phyloP scores from a whole-genome alignment of 2,113 vertebrate species.

The Prietella phreatophila region DNA sequence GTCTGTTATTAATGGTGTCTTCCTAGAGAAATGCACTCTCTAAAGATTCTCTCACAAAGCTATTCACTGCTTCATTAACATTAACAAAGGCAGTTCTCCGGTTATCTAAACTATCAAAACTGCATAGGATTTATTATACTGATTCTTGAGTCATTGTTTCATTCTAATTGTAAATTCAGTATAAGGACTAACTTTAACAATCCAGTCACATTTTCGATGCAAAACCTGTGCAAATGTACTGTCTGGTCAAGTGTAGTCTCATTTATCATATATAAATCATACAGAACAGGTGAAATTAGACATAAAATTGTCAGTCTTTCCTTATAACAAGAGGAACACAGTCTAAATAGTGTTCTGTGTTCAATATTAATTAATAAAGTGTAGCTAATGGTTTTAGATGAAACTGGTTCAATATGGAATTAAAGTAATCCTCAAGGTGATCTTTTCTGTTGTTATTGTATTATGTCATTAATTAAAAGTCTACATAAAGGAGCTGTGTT shows the following conservation, averaged over 20 bases:
- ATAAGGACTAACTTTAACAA: background rate
- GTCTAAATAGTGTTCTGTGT: background rate
- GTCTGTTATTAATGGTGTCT: background rate
- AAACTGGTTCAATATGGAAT: background rate
- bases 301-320: background rate
- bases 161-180: background rate
- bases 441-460: conserved; percentile 13
- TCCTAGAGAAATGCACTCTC: background rate
- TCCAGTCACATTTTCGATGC: background rate
- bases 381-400: background rate
- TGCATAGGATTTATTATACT: background rate
- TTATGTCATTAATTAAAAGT: background rate
- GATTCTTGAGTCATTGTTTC: background rate
- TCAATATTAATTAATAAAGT: background rate
- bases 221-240: background rate
- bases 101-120: background rate
- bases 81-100: background rate
- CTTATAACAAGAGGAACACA: background rate
- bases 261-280: background rate
- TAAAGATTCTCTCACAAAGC: background rate
- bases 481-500: background rate
- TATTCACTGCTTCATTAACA: conserved; percentile 5
- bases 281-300: background rate
- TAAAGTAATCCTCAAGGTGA: conserved; percentile 4
- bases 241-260: background rate